A percentile compares a stretch with the other conserved stretches of the same genome.
These are phyloP conservation scores for Thera britannica DNA, from an alignment of 2,888 invertebrate species.

Conservation along the genomic window DNA sequence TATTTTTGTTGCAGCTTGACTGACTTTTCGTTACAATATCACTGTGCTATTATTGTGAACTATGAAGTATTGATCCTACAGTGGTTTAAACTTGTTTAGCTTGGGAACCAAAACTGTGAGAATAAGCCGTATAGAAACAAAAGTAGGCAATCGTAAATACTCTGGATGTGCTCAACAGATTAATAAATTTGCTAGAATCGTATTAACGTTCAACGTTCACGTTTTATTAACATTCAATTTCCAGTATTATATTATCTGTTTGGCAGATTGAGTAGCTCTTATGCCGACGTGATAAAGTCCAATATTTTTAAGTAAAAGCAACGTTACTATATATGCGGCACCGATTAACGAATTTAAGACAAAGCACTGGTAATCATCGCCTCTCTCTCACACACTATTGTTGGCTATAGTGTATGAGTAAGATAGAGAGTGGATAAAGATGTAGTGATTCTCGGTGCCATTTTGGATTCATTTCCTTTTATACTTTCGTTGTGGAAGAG, in stretches of 20 bases:
- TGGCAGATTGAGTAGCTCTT: neutral
- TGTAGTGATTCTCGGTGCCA: too few relatives aligned
- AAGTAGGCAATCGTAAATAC: neutral
- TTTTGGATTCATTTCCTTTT: too few relatives aligned
- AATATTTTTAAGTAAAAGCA: neutral
- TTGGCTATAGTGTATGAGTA: too few relatives aligned
- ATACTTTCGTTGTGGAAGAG: too few relatives aligned
- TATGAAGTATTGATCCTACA: neutral
- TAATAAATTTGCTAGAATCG: neutral
- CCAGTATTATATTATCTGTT: neutral
- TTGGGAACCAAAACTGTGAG: neutral
- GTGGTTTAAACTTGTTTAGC: neutral
- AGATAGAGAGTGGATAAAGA: too few relatives aligned
- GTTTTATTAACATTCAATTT: neutral
- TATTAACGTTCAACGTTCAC: neutral
- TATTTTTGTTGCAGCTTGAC: neutral
- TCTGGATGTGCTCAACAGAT: neutral
- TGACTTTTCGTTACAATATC: neutral
- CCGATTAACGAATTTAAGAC: too few relatives aligned
- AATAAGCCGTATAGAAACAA: neutral
- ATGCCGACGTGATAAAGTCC: neutral
- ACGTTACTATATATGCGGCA: too few relatives aligned
- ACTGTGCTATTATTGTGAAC: neutral
- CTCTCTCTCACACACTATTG: too few relatives aligned
- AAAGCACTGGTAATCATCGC: too few relatives aligned